Evolutionary conservation across 2,113 vertebrate species (phyloP).

Genomic region (Onychostoma macrolepis): DNA sequence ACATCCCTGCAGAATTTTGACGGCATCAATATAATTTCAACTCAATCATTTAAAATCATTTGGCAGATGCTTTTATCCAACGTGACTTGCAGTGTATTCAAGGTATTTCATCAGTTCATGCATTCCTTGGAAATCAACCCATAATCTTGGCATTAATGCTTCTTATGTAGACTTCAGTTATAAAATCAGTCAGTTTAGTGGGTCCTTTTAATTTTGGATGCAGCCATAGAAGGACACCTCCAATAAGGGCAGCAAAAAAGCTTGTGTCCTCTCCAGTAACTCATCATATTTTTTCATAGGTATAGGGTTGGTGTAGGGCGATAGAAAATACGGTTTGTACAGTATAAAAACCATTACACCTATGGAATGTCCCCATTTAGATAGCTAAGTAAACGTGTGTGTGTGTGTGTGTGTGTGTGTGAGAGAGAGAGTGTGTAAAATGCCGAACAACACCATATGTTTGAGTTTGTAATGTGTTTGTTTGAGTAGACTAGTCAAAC

Average conservation of each 20-base stretch:
- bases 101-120: not conserved
- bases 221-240: not conserved
- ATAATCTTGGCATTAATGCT: not conserved
- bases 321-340: no score
- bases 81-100: not conserved
- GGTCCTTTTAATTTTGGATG: not conserved
- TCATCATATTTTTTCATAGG: no score
- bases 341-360: no score
- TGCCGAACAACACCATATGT: not conserved
- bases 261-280: not conserved
- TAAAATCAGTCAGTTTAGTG: not conserved
- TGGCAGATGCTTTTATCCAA: not conserved
- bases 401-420: not conserved
- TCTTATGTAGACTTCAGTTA: not conserved
- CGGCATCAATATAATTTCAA: not conserved
- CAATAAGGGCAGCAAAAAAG: not conserved
- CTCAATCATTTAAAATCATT: no score
- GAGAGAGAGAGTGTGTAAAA: not conserved
- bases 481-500: slow-evolving; percentile 16
- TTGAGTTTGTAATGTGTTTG: not conserved
- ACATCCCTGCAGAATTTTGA: not conserved
- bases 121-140: not conserved
- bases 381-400: no score
- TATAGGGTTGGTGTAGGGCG: not conserved
- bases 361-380: no score